A percentile compares a stretch with the other conserved stretches of the same genome.
Conservation (phyloP, 2,113 vertebrate genomes). For the Amphiprion ocellaris region DNA sequence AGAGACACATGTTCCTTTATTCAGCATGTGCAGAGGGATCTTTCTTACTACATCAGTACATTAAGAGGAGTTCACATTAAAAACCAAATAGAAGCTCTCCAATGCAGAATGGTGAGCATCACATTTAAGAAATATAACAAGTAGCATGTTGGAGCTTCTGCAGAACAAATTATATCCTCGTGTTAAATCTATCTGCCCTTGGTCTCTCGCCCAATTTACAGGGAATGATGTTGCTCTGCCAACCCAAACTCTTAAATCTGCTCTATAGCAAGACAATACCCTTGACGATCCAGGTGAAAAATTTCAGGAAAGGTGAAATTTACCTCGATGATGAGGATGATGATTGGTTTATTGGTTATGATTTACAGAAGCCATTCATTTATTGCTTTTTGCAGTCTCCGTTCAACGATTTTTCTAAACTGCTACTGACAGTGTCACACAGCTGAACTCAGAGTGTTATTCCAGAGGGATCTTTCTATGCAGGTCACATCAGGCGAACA, state of each 20-base stretch:
- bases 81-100: constrained; percentile 21
- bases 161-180: constrained; percentile 54
- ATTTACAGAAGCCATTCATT: constrained; percentile 44
- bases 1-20: not conserved
- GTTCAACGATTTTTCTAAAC: constrained; percentile 24
- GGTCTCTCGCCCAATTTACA: constrained; percentile 48
- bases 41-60: not conserved
- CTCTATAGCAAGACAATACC: constrained; percentile 37
- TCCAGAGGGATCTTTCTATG: constrained; percentile 39
- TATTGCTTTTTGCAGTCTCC: constrained; percentile 19
- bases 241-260: constrained; percentile 61
- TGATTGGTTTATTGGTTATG: constrained; percentile 41
- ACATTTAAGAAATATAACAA: constrained; percentile 45
- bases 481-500: constrained; percentile 50
- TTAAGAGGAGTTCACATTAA: constrained; percentile 7
- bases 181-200: constrained; percentile 56
- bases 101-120: constrained; percentile 2
- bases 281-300: constrained; percentile 37
- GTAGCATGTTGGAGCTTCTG: constrained; percentile 35
- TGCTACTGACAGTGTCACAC: constrained; percentile 3
- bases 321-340: constrained; percentile 17
- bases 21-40: not conserved
- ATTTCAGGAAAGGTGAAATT: constrained; percentile 44
- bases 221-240: constrained; percentile 45
- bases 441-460: constrained; percentile 34